Percentiles rank a stretch among this genome's conserved stretches.
Conservation (phyloP, 2,113 vertebrate species). For the Rhagologus leucostigma region DNA sequence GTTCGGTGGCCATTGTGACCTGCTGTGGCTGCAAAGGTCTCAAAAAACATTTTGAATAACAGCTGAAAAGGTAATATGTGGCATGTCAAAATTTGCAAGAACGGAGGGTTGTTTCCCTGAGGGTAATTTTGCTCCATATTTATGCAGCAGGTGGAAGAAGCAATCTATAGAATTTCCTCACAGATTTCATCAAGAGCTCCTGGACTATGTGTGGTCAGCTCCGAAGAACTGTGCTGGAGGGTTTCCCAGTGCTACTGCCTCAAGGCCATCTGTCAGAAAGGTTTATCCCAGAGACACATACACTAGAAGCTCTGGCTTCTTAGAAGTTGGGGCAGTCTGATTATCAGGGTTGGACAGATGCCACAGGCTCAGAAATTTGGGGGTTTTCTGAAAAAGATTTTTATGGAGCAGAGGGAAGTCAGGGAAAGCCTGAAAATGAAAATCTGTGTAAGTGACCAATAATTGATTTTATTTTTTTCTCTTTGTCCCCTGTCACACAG, state of each 20-base stretch:
- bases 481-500: neutral
- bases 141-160: neutral
- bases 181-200: neutral
- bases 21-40: neutral
- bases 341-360: neutral
- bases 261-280: neutral
- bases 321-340: neutral
- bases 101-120: neutral
- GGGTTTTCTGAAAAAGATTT: neutral
- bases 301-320: neutral
- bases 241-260: neutral
- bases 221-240: neutral
- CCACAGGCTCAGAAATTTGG: neutral
- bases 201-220: fast-evolving
- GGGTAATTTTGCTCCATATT: neutral
- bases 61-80: neutral
- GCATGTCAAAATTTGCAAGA: neutral
- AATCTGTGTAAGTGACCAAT: neutral
- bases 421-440: neutral
- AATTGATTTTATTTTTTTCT: neutral
- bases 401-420: neutral
- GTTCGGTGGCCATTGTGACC: neutral
- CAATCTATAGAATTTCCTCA: neutral
- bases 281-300: neutral
- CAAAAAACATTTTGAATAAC: neutral